phyloP scores from a whole-genome alignment of 2,797 vertebrate genomes.

The Pampus argenteus region DNA sequence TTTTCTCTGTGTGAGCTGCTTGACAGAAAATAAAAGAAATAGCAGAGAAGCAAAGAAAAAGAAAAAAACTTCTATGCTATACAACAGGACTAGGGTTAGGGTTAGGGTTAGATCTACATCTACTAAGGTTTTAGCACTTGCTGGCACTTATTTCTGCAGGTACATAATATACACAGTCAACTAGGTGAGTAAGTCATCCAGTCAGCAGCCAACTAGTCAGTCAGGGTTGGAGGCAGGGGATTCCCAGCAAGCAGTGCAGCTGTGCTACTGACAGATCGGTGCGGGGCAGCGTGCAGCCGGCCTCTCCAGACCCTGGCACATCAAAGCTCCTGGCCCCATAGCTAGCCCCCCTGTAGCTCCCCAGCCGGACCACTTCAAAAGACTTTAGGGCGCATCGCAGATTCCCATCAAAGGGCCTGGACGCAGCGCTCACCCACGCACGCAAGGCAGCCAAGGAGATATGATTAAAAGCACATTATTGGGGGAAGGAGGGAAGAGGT shows the following conservation, averaged over 20 bases:
- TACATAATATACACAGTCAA: conserved; percentile 39
- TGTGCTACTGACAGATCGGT: conserved; percentile 87
- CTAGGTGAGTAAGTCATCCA: conserved; percentile 58
- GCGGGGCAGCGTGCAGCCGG: conserved; percentile 85
- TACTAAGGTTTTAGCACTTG: not conserved
- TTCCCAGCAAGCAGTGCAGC: conserved; percentile 73
- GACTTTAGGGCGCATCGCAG: conserved; percentile 83
- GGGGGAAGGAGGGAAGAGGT: conserved; percentile 55
- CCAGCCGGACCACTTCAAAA: conserved; percentile 87
- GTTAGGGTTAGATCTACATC: no score
- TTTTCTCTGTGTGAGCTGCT: conserved; percentile 50
- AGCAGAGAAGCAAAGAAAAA: conserved; percentile 28
- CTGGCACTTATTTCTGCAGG: conserved; percentile 28
- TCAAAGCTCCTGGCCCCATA: conserved; percentile 78
- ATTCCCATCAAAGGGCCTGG: conserved; percentile 83
- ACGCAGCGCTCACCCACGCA: conserved; percentile 73
- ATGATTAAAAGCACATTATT: conserved; percentile 84
- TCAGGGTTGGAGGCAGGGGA: conserved; percentile 46
- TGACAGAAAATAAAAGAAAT: conserved; percentile 60
- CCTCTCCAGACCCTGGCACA: conserved; percentile 79
- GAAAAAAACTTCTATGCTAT: conserved; percentile 26
- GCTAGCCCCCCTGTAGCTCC: conserved; percentile 82
- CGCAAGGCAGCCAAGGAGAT: conserved; percentile 76
- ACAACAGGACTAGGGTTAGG: no score
- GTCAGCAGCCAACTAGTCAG: conserved; percentile 39